Base-by-base conservation (phyloP, 2,888 invertebrate species). In the Melieria crassipennis region DNA sequence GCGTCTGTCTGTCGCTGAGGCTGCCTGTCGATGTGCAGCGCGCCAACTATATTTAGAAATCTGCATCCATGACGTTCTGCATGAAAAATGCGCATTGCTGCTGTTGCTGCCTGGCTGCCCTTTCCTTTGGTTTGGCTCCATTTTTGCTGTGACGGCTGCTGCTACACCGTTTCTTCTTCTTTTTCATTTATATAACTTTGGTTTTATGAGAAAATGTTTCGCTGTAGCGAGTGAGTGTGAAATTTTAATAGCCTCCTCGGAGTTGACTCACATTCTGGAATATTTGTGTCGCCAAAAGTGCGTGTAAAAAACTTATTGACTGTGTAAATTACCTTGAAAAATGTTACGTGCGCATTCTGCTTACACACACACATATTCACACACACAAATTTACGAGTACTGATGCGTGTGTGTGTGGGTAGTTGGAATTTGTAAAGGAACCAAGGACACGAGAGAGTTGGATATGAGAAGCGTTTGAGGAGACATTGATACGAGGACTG, bases 41-140 rank as follows among this genome's bases (percentile, higher is more conserved):
- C 30, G 11, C 47, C 42, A 50, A 47, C 69, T 70, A 70, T 65
- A 70, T 64, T 64, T 70, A 70, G 70, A 70, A 70, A 70, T 70
- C 70, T 70, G 70, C 70, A 70, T 64, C 50, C 70, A 70, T 70
- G 70, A 70, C 61, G 70, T 70, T 70, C 65, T 65, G 70, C 70
- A 70, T 70, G 70, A 70, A 62, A 70, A 70, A 70, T 70, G 70
- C 65, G 55, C 70, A 70, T 55, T 46, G 45, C 65, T 56, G 55
- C 52, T 52, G n/a, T n/a, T n/a, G 67, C 46, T 58, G 60, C 50
- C 67, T 67, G 30, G 30, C 30, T 30, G 30, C 30, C 30, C 30
- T 30, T 30, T 30, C 1, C 30, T 30, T 30, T 30, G 30, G 30
- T 30, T 30, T 30, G 30, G 30, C 30, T 30, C 30, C 30, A 30